Conservation (phyloP, 37 sponge, comb jelly and placozoan species). For the Petrosia ficiformis region DNA sequence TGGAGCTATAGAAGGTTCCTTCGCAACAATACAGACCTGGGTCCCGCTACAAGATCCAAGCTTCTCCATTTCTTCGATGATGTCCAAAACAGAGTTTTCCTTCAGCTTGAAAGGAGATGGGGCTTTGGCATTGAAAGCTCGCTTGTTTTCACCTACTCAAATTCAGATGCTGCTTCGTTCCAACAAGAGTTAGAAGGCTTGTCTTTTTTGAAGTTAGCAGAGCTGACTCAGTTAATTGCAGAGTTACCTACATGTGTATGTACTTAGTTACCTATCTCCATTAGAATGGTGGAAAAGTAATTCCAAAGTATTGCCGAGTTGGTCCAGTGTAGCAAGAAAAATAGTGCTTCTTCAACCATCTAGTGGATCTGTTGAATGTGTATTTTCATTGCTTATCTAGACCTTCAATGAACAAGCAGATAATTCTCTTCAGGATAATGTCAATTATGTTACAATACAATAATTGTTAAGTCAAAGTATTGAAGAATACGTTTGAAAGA, state of each 20-base stretch:
- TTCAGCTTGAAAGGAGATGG: neutral
- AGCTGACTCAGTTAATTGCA: neutral
- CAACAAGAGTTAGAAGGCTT: neutral
- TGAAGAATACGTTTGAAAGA: too few relatives aligned
- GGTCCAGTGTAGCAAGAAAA: neutral
- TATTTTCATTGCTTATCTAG: neutral
- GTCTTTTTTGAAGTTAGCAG: neutral
- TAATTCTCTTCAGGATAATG: neutral
- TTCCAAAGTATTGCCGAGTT: neutral
- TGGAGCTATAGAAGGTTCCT: slow-evolving; percentile 25
- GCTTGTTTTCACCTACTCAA: too few relatives aligned
- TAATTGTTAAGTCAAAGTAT: too few relatives aligned
- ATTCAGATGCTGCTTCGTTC: neutral
- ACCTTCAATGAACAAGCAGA: neutral
- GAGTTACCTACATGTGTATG: neutral
- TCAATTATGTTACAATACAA: too few relatives aligned
- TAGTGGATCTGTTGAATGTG: neutral
- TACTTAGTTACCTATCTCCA: neutral
- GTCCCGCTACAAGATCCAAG: neutral
- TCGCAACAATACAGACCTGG: neutral
- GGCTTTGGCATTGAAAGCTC: neutral
- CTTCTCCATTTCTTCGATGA: neutral
- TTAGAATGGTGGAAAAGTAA: neutral
- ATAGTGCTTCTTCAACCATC: neutral
- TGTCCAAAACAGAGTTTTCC: neutral